Base-by-base conservation (phyloP, 2,113 vertebrate genomes). In the Chiloscyllium plagiosum region DNA sequence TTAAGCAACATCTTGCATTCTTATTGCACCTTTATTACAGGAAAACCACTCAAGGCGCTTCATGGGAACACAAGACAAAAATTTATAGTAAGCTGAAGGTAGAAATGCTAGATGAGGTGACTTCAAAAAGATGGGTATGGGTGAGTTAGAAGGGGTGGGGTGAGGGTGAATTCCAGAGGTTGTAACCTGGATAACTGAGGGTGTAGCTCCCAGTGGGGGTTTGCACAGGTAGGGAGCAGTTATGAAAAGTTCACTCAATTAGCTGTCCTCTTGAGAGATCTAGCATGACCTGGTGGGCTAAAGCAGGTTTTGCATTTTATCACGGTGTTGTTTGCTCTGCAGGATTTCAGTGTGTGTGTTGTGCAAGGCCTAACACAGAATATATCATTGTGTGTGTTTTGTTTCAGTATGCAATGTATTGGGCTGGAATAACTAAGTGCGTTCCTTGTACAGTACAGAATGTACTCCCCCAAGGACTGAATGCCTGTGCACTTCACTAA, bases 381-480 rank as follows among this genome's bases (percentile, higher is more conserved):
- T 17, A 65, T 37, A 65, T 7, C 33, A 37, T 0, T 65, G 33
- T 93, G 56, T 66, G 56, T 93, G 6, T 56, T 65, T 93, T n/a
- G 61, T 33, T 65, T 8, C 20, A 66, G 89, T n/a, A 66, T 61
- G 19, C 33, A n/a, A 93, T 37, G 29, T 93, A 7, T 93, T 93
- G 56, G 89, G 61, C 37, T 8, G 0, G 56, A 20, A 65, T 37
- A 37, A 19, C 37, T 42, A 17, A 20, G 61, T 87, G 85, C 22
- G 19, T 66, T 93, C 89, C 66, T 66, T 93, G 17, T 93, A n/a
- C 6, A 66, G 89, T 93, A 93, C 89, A 61, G 89, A 93, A 93
- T 93, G 89, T 93, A 22, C 89, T 17, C 6, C n/a, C 89, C 89
- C 17, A 90, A 93, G 89, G 89, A 66, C 56, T 66, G 56, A 7